phyloP scores from a whole-genome alignment of 2,888 invertebrate species.

The Eretmocerus hayati region DNA sequence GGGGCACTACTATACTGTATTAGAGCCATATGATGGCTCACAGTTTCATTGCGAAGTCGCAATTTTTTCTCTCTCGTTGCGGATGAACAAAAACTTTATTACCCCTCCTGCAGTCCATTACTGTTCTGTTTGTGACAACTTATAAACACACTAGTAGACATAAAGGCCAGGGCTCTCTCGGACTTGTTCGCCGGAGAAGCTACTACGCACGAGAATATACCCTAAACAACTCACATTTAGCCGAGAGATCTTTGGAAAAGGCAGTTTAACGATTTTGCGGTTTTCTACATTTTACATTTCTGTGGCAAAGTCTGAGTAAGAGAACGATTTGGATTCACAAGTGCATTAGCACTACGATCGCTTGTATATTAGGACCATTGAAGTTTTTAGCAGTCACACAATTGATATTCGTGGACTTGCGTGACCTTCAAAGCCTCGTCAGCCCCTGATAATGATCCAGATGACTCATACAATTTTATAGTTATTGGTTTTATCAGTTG shows the following conservation, averaged over 20 bases:
- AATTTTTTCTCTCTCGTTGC: neutral
- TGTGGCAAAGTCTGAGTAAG: conserved; percentile 18
- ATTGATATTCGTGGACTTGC: too few relatives aligned
- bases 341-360: too few relatives aligned
- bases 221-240: conserved; percentile 6
- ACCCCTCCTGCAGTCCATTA: conserved; percentile 46
- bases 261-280: conserved; percentile 28
- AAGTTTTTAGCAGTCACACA: too few relatives aligned
- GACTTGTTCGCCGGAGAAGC: conserved; percentile 8
- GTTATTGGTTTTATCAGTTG: too few relatives aligned
- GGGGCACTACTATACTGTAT: too few relatives aligned
- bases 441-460: too few relatives aligned
- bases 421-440: too few relatives aligned
- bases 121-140: conserved; percentile 43
- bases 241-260: conserved; percentile 19
- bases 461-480: too few relatives aligned
- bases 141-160: conserved; percentile 41
- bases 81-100: conserved; percentile 33
- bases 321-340: neutral
- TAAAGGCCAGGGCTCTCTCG: conserved; percentile 27
- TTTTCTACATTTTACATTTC: conserved; percentile 27
- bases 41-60: too few relatives aligned
- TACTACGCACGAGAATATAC: neutral
- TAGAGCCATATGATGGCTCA: too few relatives aligned
- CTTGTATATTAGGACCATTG: too few relatives aligned